Evolutionary conservation across 2,888 invertebrate genomes (phyloP), one percentile per base, ranked within the genome.

Genomic region (Conchocele bisecta): DNA sequence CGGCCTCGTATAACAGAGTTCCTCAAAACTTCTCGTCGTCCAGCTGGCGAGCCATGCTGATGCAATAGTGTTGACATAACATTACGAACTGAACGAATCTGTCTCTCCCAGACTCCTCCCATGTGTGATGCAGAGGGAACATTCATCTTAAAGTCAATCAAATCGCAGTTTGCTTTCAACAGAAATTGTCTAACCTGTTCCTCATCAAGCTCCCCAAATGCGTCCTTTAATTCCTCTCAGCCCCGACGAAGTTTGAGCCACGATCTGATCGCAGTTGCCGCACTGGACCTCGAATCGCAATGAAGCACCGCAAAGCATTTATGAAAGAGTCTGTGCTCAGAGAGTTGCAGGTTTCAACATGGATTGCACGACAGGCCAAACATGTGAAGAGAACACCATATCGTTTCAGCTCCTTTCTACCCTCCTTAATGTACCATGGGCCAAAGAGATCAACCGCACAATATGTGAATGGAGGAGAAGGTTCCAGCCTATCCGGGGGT

Each of bases 211-310:
- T 64, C 35, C n/a, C n/a, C 26, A 6, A 58, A 1, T 7, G 44
- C 61, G 15, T 9, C 15, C 26, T n/a, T 26, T 22, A 77, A 42
- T 48, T 76, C 78, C 33, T 39, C n/a, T 59, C 39, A 7, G 69
- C 76, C 9, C 73, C 73, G 13, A 73, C 50, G 33, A 77, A 66
- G 33, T 77, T 77, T 1, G 72, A 66, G 24, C 79, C 75, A 13
- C 31, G 24, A 44, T 79, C 79, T 31, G 58, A 69, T 46, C 75
- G 22, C 11, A 65, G 24, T 44, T 68, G 37, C 35, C 65, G 46
- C 6, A 79, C 51, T 9, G 63, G 39, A n/a, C 53, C 42, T 22
- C 63, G 31, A 51, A 63, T 41, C 1, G 63, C 17, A 11, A 74
- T 44, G 31, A 75, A 74, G 13, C 67, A 33, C 5, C 67, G 48